Conservation (phyloP, 2,797 vertebrate genomes). For the Hydrolagus colliei region DNA sequence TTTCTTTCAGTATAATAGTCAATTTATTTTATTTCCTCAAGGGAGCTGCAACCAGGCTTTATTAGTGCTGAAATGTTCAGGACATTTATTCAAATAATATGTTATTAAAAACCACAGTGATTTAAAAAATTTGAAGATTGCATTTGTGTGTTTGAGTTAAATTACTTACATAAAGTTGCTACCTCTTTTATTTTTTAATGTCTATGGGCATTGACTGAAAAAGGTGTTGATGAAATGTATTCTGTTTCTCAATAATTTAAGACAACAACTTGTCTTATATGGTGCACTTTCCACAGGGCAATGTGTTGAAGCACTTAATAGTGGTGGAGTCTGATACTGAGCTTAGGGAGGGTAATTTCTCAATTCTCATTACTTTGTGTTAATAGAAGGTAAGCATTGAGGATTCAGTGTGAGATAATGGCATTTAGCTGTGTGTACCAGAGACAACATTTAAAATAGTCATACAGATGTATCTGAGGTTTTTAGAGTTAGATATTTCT, state of each 20-base stretch:
- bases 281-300: too few relatives aligned
- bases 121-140: not conserved
- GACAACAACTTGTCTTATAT: not conserved
- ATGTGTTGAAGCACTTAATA: not conserved
- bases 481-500: not conserved
- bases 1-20: not conserved
- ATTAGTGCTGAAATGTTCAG: conserved; percentile 4
- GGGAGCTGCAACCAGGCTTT: not conserved
- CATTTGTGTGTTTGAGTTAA: not conserved
- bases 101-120: not conserved
- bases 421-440: too few relatives aligned
- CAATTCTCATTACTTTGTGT: not conserved
- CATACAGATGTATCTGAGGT: not conserved
- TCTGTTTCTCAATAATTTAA: not conserved
- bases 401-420: too few relatives aligned
- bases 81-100: not conserved
- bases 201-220: not conserved
- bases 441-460: not conserved
- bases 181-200: not conserved
- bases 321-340: too few relatives aligned
- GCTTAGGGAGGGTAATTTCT: too few relatives aligned
- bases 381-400: not conserved
- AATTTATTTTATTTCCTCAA: not conserved
- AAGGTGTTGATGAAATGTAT: not conserved
- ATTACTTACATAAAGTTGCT: not conserved